Conservation (phyloP, 1,140 invertebrate genomes). For the Melanaphis sacchari region DNA sequence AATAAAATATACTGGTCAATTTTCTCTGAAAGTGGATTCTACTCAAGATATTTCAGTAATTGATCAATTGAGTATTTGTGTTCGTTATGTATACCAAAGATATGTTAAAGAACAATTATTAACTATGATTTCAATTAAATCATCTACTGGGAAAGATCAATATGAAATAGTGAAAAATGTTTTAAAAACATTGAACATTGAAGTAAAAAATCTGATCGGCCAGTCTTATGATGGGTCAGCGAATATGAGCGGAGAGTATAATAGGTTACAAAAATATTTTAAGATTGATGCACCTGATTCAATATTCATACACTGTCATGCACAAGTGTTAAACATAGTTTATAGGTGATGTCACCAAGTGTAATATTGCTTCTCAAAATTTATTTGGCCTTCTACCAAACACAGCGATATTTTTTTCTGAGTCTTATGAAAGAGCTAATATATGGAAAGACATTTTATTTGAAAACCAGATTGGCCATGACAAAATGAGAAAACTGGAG, state of each 20-base stretch:
- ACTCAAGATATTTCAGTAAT: neutral
- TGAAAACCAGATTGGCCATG: neutral
- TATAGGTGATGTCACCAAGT: neutral
- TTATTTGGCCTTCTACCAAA: neutral
- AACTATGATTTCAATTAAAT: neutral
- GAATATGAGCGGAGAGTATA: neutral
- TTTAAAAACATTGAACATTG: neutral
- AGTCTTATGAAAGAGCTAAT: neutral
- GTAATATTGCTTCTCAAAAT: neutral
- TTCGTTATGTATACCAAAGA: neutral
- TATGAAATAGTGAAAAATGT: neutral
- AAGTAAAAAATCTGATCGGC: neutral
- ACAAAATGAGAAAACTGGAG: neutral
- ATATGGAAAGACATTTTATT: neutral
- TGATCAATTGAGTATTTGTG: neutral
- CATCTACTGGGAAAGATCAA: neutral
- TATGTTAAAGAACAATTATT: neutral
- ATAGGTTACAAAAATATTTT: neutral
- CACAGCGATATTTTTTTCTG: neutral
- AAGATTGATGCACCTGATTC: neutral
- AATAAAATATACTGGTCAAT: neutral
- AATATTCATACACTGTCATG: neutral
- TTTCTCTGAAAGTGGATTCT: slow-evolving; percentile 8
- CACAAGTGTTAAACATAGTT: neutral
- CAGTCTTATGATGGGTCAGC: neutral